Conservation (phyloP, 2,888 invertebrate species). For the Patella pellucida region DNA sequence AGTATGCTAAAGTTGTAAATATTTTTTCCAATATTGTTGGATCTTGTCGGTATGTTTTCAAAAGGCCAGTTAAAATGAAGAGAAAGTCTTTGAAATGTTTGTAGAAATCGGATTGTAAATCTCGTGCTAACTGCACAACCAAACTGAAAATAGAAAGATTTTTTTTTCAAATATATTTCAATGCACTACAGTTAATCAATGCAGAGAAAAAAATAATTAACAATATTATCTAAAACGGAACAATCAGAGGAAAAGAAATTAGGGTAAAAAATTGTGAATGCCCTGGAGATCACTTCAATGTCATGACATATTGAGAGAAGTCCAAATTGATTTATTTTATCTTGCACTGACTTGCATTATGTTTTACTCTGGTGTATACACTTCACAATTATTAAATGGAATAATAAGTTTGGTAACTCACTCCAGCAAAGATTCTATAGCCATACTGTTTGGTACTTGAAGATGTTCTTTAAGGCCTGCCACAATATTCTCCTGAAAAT, state of each 20-base stretch:
- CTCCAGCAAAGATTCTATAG: slow-evolving; percentile 87
- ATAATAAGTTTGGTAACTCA: slow-evolving; percentile 73
- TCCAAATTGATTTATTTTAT: too few species aligned
- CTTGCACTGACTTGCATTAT: too few species aligned
- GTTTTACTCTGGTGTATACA: too few species aligned
- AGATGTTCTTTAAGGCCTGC: slow-evolving; percentile 81
- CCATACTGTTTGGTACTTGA: slow-evolving; percentile 80
- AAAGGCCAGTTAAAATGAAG: slow-evolving; percentile 79
- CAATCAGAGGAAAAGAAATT: too few species aligned
- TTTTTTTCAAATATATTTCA: not conserved
- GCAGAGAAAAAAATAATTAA: too few species aligned
- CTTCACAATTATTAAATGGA: too few species aligned
- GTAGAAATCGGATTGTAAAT: slow-evolving; percentile 90
- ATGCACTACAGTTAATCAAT: too few species aligned
- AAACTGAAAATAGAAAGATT: slow-evolving; percentile 75
- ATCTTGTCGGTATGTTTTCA: slow-evolving; percentile 80
- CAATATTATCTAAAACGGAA: too few species aligned
- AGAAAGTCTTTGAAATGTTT: slow-evolving; percentile 85
- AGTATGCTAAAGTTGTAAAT: slow-evolving; percentile 86
- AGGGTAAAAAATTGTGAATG: too few species aligned
- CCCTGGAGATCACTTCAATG: too few species aligned
- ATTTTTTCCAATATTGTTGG: slow-evolving; percentile 88
- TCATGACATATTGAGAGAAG: too few species aligned
- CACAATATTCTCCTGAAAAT: slow-evolving; percentile 81
- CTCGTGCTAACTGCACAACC: slow-evolving; percentile 86